Evolutionary conservation across 2,888 invertebrate species (phyloP), one percentile per base, ranked within the genome.

Genomic region (Tachina grossa): DNA sequence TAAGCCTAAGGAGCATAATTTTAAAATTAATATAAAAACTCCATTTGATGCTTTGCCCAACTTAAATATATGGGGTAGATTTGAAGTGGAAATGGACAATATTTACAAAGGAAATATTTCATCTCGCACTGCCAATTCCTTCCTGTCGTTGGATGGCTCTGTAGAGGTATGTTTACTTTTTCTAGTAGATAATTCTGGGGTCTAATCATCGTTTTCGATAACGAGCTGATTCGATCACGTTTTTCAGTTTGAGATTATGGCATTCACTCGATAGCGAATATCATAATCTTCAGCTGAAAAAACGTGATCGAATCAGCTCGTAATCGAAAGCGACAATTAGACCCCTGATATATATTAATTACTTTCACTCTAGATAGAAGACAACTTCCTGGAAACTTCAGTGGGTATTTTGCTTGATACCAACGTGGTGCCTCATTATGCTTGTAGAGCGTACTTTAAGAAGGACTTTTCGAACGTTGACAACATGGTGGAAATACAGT

Each of bases 401-500:
- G 92, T 95, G 55, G 94, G 94, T 16, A 89, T 95, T n/a, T 93
- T 95, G 87, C 92, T 96, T 1, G 94, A 94, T 0, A 95, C 96
- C 0, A 93, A 94, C 0, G 93, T 94, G 71, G 92, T 96, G 22
- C 94, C 94, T 3, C 93, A 96, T 72, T 96, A 96, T 76, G 94
- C 93, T 86, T 95, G 95, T 31, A 94, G 94, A 87, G 93, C 95
- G 88, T 93, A 94, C 87, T 94, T 95, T 61, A 95, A 95, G 88
- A 96, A 96, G 88, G 95, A 96, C 88, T 95, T 95, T 86, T 94
- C 95, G 0, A 94, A 94, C 1, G 91, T 93, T 0, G 95, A 96
- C 87, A 96, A 95, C 86, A 92, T 93, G 2, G 89, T 96, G 0
- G 95, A 95, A 43, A 94, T 96, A 3, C 94, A 94, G 13, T 94